A percentile compares a stretch with the other conserved stretches of the same genome.
Evolutionary conservation across 2,113 vertebrate genomes (phyloP).

Genomic region (Brevimyrus niger): DNA sequence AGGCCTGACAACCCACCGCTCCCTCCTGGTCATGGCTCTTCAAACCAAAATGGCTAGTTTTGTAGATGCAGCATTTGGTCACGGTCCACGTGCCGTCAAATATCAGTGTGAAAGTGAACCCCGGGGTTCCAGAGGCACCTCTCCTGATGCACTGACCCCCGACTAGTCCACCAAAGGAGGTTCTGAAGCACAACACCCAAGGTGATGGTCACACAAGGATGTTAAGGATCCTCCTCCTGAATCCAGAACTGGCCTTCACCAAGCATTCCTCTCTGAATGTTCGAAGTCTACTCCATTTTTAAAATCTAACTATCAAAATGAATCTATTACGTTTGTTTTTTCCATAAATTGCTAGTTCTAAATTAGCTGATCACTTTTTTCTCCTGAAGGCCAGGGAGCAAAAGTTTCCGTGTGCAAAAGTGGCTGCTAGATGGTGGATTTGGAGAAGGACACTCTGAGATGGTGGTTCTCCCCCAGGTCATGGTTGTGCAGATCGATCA

Average conservation of each 20-base stretch:
- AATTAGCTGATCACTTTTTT: neutral
- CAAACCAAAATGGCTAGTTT: conserved; percentile 16
- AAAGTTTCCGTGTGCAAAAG: conserved; percentile 4
- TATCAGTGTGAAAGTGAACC: neutral
- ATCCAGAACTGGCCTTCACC: conserved; percentile 43
- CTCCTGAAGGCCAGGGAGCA: neutral
- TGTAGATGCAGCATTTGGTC: conserved; percentile 15
- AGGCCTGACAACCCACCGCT: conserved; percentile 25
- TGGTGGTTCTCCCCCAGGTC: conserved; percentile 74
- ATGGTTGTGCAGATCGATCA: conserved; percentile 74
- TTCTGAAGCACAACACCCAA: neutral
- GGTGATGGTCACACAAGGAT: neutral
- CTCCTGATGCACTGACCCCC: neutral
- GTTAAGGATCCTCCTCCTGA: conserved; percentile 37
- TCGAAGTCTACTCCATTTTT: conserved; percentile 44
- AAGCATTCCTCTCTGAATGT: conserved; percentile 42
- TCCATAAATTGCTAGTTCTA: conserved; percentile 10
- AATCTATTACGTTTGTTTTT: neutral
- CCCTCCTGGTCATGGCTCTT: conserved; percentile 11
- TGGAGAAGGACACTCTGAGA: conserved; percentile 75
- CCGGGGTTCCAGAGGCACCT: neutral
- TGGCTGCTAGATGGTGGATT: conserved; percentile 55
- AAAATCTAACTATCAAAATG: conserved; percentile 31
- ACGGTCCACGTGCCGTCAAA: conserved; percentile 7
- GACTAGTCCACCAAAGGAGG: neutral